Evolutionary conservation across 2,888 invertebrate genomes (phyloP).

Genomic region (Hofmannophila pseudospretella): DNA sequence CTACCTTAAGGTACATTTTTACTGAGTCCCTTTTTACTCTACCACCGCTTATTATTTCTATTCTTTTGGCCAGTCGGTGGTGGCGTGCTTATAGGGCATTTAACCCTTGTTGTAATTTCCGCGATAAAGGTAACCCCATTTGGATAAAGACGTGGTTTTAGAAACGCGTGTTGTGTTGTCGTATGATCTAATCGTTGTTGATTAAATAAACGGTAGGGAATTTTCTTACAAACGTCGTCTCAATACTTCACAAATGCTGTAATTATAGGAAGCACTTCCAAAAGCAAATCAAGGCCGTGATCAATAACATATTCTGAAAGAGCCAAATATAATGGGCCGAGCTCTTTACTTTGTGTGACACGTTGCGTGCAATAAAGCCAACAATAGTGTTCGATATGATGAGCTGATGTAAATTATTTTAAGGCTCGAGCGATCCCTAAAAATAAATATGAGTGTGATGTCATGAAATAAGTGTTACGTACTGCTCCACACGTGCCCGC

Average conservation of each 20-base stretch:
- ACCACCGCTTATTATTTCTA: too few species aligned
- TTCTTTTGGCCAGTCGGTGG: constrained; percentile 26
- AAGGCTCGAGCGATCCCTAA: constrained; percentile 61
- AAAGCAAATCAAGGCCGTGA: too few species aligned
- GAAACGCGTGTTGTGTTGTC: neutral
- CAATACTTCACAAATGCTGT: too few species aligned
- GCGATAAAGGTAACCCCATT: constrained; percentile 45
- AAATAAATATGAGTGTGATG: constrained; percentile 69
- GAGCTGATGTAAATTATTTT: constrained; percentile 59
- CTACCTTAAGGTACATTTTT: too few species aligned
- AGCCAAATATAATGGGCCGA: too few species aligned
- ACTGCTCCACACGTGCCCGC: constrained; percentile 52
- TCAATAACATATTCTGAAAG: too few species aligned
- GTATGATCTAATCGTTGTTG: too few species aligned
- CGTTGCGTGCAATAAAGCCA: constrained; percentile 30
- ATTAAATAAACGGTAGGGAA: too few species aligned
- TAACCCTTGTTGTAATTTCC: constrained; percentile 53
- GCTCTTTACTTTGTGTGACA: too few species aligned
- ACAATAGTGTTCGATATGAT: constrained; percentile 38
- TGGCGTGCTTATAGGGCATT: constrained; percentile 54
- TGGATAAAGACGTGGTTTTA: constrained; percentile 10
- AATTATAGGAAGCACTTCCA: too few species aligned
- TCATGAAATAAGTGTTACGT: constrained; percentile 67
- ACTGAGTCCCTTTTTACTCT: too few species aligned
- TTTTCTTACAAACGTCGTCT: too few species aligned